Conservation (phyloP, 2,797 vertebrate genomes). For the Holocentrus rufus region DNA sequence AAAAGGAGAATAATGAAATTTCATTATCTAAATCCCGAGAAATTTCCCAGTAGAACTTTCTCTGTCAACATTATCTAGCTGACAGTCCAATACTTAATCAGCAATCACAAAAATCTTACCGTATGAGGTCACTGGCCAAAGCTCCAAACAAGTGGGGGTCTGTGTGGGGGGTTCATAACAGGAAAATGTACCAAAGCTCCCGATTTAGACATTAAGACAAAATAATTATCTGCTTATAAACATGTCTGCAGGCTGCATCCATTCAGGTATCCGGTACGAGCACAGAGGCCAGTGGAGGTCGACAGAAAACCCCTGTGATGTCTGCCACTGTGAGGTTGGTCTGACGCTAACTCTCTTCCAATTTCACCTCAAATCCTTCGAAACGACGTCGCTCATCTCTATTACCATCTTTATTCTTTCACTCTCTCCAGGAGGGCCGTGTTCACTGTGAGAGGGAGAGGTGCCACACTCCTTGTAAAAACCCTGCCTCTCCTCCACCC, state of each 20-base stretch:
- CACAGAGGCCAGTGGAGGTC: slow-evolving; percentile 75
- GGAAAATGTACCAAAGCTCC: too few relatives aligned
- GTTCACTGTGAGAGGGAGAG: slow-evolving; percentile 74
- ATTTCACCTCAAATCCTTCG: neutral
- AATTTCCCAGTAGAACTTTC: too few relatives aligned
- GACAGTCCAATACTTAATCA: too few relatives aligned
- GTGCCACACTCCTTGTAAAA: slow-evolving; percentile 71
- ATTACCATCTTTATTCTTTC: neutral
- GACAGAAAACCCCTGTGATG: slow-evolving; percentile 69
- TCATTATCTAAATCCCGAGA: too few relatives aligned
- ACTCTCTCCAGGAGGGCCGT: slow-evolving; percentile 71
- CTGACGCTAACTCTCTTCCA: neutral
- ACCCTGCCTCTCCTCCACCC: slow-evolving; percentile 69
- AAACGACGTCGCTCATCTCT: neutral
- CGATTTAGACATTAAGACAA: too few relatives aligned
- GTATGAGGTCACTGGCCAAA: too few relatives aligned
- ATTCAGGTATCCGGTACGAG: slow-evolving; percentile 67
- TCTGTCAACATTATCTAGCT: too few relatives aligned
- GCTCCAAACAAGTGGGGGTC: too few relatives aligned
- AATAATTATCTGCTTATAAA: neutral
- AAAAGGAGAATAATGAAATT: too few relatives aligned
- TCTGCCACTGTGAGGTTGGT: slow-evolving; percentile 80
- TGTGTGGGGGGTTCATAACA: too few relatives aligned
- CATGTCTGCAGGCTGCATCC: slow-evolving; percentile 75
- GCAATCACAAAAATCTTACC: too few relatives aligned